Conservation (phyloP, 2,797 vertebrate genomes). For the Chelidonichthys spinosus region DNA sequence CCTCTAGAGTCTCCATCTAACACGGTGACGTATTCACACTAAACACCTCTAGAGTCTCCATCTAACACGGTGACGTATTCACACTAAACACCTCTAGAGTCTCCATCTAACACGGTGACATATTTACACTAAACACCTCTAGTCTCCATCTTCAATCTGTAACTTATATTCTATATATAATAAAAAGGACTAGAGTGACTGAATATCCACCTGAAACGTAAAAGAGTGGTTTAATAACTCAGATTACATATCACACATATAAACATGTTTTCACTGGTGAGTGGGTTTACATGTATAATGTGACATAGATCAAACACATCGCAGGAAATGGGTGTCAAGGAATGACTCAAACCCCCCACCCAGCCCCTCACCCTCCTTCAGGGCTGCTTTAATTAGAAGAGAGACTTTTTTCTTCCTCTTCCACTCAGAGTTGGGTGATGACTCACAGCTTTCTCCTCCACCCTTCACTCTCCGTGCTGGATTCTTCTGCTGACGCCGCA, state of each 20-base stretch:
- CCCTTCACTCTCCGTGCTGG: slow-evolving; percentile 53
- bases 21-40: too few species aligned
- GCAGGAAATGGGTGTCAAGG: slow-evolving; percentile 78
- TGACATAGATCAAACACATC: slow-evolving; percentile 11
- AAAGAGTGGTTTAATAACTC: background rate
- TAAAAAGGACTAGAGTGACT: background rate
- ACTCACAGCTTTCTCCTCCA: slow-evolving; percentile 80
- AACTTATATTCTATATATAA: background rate
- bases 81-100: too few species aligned
- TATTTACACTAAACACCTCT: too few species aligned
- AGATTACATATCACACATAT: background rate
- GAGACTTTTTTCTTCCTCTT: slow-evolving; percentile 67
- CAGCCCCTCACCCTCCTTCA: slow-evolving; percentile 56
- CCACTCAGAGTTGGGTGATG: slow-evolving; percentile 64
- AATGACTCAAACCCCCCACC: slow-evolving; percentile 73
- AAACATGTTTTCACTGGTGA: background rate
- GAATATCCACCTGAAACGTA: background rate
- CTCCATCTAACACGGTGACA: too few species aligned
- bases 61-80: too few species aligned
- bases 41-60: too few species aligned
- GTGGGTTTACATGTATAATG: background rate
- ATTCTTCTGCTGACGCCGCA: too few species aligned
- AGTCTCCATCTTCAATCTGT: slow-evolving; percentile 3
- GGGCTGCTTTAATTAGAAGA: slow-evolving; percentile 75
- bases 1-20: too few species aligned